Base-by-base conservation (phyloP, 2,797 vertebrate genomes). In the Lagocephalus sceleratus region DNA sequence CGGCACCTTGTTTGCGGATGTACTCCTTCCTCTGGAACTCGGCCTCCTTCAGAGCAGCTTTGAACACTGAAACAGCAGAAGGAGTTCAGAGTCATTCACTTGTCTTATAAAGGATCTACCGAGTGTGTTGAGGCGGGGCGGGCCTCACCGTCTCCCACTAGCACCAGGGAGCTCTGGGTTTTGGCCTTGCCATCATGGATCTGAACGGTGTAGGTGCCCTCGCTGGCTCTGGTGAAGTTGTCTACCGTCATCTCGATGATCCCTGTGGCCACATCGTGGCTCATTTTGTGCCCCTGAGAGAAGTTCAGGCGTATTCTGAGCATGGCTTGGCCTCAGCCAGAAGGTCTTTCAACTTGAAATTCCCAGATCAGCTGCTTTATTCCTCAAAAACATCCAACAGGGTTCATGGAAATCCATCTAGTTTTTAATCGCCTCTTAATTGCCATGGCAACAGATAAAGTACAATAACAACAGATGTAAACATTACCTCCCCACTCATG, bases 151-250 rank as follows among this genome's bases (percentile, higher is more conserved):
- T 99, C 95, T 81, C 97, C 97, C 25, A 99, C 95, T 53, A 99
- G 94, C 21, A 99, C 95, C 87, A 99, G 84, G 0, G 96, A 97
- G 56, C 91, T 95, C 65, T 99, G 97, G 54, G 83, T 92, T 63
- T 95, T 98, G 74, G 97, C 97, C 55, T 94, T 98, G 47, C 95
- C 96, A 12, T 99, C 97, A 1, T 93, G 87, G 69, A 99, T 88
- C 85, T 99, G 97, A 40, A 97, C 85, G 0, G 97, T 99, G 80
- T 99, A 99, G 6, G 97, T 99, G 8, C 97, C 97, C 87, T 99
- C 97, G 20, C 91, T 93, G 73, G 94, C 91, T 59, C 87, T 87
- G 55, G 94, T 95, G 85, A 99, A 99, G 15, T 73, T 80, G 11
- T 98, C 97, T 91, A 98, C 90, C 0, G 92, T 88, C 95, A 99